Evolutionary conservation across 2,113 vertebrate genomes (phyloP), one percentile per base, ranked within the genome.

Genomic region (Solea solea): DNA sequence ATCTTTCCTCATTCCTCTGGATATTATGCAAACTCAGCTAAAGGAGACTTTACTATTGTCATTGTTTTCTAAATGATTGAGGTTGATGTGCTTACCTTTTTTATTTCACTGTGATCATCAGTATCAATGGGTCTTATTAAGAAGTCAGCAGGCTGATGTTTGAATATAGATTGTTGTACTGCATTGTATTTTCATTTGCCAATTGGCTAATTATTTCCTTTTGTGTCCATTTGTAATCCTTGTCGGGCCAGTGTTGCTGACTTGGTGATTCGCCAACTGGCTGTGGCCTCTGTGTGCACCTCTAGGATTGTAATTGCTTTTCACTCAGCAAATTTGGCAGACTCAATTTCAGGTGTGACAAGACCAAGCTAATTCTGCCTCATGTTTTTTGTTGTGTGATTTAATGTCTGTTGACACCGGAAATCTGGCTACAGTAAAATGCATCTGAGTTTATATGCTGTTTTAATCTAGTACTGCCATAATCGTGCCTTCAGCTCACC

Each of bases 281-380:
- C 73, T 39, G 76, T 49, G 39, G 44, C 62, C 61, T 64, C 59
- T n/a, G 9, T 44, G 46, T 66, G 42, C 25, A 54, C 70, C 83
- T 84, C 65, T 13, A 60, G 72, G 79, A 76, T 50, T 74, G n/a
- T 81, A 82, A 80, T 76, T 84, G 73, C 52, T 84, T 86, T 86
- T 75, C 68, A 76, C 13, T 67, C 52, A 74, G 65, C 56, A 65
- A 62, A 78, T 81, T 76, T 85, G 83, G 77, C 83, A 74, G 77
- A 42, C 72, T 77, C 27, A 72, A 58, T 86, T 74, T 81, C 54
- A 76, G 60, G 63, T 73, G 76, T 70, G 76, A 82, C 81, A 76
- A 62, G 41, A 51, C 62, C 6, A 10, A 71, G 74, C 65, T 69
- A 46, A 80, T 82, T 84, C 15, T 74, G 73, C 64, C 45, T 74